Evolutionary conservation across 1,140 invertebrate genomes (phyloP).

Genomic region (Dryas iulia): DNA sequence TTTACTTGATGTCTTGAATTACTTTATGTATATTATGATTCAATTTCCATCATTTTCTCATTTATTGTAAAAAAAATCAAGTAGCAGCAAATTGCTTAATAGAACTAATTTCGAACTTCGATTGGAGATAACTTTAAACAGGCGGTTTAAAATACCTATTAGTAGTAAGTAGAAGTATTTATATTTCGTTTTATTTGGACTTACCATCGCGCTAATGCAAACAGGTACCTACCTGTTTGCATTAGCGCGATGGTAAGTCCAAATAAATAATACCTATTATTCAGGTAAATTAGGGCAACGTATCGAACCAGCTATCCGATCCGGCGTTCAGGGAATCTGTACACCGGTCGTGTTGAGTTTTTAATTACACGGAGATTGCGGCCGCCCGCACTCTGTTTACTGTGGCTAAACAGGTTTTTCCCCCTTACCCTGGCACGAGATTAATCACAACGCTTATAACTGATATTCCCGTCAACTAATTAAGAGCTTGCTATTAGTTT

Average conservation of each 20-base stretch:
- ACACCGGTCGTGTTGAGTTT: conserved; percentile 36
- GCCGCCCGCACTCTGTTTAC: conserved; percentile 36
- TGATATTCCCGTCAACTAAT: conserved; percentile 24
- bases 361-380: conserved; percentile 52
- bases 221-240: not conserved
- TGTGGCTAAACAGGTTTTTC: conserved; percentile 28
- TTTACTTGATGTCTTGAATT: too few species aligned
- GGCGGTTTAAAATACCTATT: too few species aligned
- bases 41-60: too few species aligned
- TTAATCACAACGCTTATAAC: conserved; percentile 22
- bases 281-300: not conserved
- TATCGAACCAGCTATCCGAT: not conserved
- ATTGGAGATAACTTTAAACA: too few species aligned
- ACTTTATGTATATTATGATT: too few species aligned
- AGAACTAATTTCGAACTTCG: not conserved
- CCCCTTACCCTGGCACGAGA: conserved; percentile 17
- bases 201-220: not conserved
- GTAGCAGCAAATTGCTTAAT: not conserved
- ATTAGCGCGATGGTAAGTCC: too few species aligned
- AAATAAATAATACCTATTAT: too few species aligned
- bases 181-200: not conserved
- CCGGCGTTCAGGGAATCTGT: conserved; percentile 9
- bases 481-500: conserved; percentile 22
- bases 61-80: too few species aligned
- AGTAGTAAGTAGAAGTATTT: too few species aligned